Evolutionary conservation across 2,888 invertebrate species (phyloP), one percentile per base, ranked within the genome.

Genomic region (Drosophila paramelanica): DNA sequence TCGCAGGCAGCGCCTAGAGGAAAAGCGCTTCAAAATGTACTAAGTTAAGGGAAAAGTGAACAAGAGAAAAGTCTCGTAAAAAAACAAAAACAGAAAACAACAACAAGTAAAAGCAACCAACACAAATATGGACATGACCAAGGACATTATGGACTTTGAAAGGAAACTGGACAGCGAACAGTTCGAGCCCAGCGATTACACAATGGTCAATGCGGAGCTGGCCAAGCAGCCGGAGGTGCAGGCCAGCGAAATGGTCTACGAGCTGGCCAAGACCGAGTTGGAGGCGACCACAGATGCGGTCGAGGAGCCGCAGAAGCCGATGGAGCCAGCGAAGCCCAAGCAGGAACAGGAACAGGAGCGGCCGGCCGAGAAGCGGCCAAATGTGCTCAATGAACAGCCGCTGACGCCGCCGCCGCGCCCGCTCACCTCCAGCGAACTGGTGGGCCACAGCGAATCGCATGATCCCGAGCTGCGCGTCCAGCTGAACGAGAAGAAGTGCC

Each of bases 351-450:
- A 65, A 41, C 53, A 65, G 50, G 65, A 65, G 49, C 13, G 5
- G 56, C 50, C 65, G 36, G 71, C 38, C 13, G 69, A 69, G 5
- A 73, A 69, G 50, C 55, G 31, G 8, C 3, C 67, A 47, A 69
- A 52, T 51, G 42, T 60, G 50, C 27, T 65, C 39, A 73, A 61
- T 7, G 81, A 79, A 6, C 58, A 75, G 33, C 45, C 76, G 3
- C 47, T 90, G 58, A 89, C 90, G 25, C 91, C 91, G n/a, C 92
- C 91, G 6, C 92, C 91, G 31, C 89, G 91, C 3, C 91, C 91
- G 0, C 65, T 91, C 14, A 91, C 91, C 41, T 91, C 91, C 62
- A 91, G 91, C 27, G 91, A 90, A 65, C 90, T 90, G 23, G 90
- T 91, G 3, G 91, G 90, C 2, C 79, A 79, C 31, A 79, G 74